Evolutionary conservation across 2,888 invertebrate species (phyloP), one percentile per base, ranked within the genome.

Genomic region (Hyposoter didymator): DNA sequence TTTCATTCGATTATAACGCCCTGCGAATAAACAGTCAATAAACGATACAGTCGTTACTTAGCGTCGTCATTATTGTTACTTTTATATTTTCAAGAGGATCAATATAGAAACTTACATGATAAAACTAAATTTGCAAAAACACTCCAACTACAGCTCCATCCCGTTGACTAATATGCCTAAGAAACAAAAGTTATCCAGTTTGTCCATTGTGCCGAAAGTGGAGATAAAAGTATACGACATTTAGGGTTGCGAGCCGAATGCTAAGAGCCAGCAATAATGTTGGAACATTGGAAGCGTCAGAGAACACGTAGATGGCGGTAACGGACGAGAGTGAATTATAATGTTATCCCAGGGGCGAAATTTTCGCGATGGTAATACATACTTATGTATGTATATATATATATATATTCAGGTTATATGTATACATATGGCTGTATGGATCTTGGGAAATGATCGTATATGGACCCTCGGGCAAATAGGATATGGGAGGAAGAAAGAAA

Each of bases 321-420:
- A 74, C 73, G 78, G 66, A 84, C 74, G 22, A 69, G 62, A 84
- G 78, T 84, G 81, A 84, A 84, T 82, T 84, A 84, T 75, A 82
- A 84, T 82, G 69, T 74, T 70, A 82, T 75, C 74, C 82, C 78
- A 70, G 22, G 82, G 78, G 82, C 69, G 22, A 82, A 43, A 85
- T 82, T 70, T 39, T 47, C 64, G 35, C 52, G 66, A 64, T 64
- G n/a, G 28, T 52, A 52, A 67, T 59, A 62, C 47, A 52, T 59
- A 72, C 55, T 12, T 39, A 73, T 52, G 32, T 17, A 55, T 10
- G 19, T 39, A 39, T 4, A 39, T 39, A 39, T 1, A 39, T 0
- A 1, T 39, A 39, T 74, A 47, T 64, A 75, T n/a, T n/a, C n/a
- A n/a, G n/a, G n/a, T n/a, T n/a, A n/a, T n/a, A n/a, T n/a, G n/a